Evolutionary conservation across 2,888 invertebrate species (phyloP).

Genomic region (Diaphora mendica): DNA sequence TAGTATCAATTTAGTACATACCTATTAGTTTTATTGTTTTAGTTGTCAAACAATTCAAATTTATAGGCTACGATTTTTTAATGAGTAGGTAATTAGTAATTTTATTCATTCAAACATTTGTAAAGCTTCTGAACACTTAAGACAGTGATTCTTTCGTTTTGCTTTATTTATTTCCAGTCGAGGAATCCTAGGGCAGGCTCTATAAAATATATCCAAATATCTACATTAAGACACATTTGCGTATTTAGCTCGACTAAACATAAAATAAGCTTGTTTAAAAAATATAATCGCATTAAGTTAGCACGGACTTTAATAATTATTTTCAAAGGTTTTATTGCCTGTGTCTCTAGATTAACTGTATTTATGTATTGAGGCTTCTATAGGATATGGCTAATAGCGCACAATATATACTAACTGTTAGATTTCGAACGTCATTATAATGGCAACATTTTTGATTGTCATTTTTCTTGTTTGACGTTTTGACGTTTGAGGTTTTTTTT

Average conservation of each 20-base stretch:
- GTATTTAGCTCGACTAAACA: background rate
- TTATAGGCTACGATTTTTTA: no score
- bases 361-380: background rate
- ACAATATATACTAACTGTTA: background rate
- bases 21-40: no score
- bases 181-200: background rate
- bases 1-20: no score
- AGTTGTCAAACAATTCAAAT: no score
- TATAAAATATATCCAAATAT: background rate
- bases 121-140: no score
- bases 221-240: background rate
- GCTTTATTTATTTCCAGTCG: background rate
- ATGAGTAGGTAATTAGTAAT: no score
- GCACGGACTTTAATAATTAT: background rate
- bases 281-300: background rate
- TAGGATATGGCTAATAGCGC: background rate
- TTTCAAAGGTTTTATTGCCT: background rate
- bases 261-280: background rate
- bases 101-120: no score
- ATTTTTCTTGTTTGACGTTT: no score
- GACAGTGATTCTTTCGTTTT: no score
- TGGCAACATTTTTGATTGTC: no score
- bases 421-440: no score
- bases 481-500: no score
- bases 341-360: background rate